Base-by-base conservation (phyloP, 1,140 invertebrate genomes). In the Drosophila lacertosa region DNA sequence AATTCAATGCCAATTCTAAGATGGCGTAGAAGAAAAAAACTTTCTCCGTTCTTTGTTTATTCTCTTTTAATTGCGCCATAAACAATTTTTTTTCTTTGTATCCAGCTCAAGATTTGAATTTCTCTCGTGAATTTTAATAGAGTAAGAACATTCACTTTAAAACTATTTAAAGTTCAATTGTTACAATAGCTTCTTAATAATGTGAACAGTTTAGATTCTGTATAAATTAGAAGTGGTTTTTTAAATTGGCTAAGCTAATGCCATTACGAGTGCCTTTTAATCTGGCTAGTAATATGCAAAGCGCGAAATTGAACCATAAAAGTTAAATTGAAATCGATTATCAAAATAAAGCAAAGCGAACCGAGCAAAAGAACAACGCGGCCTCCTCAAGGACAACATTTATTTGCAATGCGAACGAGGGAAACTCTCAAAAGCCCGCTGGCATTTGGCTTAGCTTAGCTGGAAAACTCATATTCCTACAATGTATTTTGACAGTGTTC, bases 31-130 rank as follows among this genome's bases (percentile, higher is more conserved):
- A 59, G 51, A 16, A 26, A 26, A 53, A 20, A 50, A 53, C 13
- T 58, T 35, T 16, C 44, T 59, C 58, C 47, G 40, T 65, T 59
- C 37, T 53, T 78, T 68, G 68, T 78, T 77, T 60, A 63, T 35
- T 62, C 47, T 45, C 45, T 60, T 69, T 57, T 79, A 79, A 79
- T 79, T 79, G 76, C 62, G 58, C 57, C 47, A 59, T 74, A 69
- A 74, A 79, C 64, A 48, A 29, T n/a, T 6, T n/a, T 44, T 44
- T 48, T 29, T 47, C n/a, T 1, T n/a, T 7, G 2, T 47, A 7
- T 29, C 9, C 26, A 7, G 26, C 26, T 7, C 26, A 29, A 29
- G 26, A 7, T 7, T 26, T 4, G 4, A 45, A 13, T 6, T 40
- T 18, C 4, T 7, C 18, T 40, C 3, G 39, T 9, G 15, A 16